These are phyloP conservation scores for Cottoperca gobio DNA, from an alignment of 2,797 vertebrate genomes.

Conservation along the genomic window DNA sequence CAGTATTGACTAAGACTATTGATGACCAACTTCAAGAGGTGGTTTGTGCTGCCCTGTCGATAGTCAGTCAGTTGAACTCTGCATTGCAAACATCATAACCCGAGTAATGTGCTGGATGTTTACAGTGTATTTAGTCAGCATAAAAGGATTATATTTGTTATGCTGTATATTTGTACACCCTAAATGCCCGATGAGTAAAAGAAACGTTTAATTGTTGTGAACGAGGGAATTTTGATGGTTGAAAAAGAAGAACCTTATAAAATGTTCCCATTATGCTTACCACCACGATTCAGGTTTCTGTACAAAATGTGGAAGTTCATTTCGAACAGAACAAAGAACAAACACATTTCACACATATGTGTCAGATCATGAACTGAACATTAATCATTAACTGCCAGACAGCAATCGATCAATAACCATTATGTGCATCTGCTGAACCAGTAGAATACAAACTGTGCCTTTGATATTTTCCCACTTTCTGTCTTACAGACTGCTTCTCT, in stretches of 20 bases:
- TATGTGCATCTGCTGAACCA: slow-evolving; percentile 15
- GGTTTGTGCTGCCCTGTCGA: not conserved
- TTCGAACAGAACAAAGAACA: not conserved
- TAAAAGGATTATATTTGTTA: not conserved
- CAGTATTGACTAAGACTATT: not conserved
- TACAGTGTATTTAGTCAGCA: not conserved
- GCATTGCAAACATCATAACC: not conserved
- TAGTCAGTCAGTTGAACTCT: not conserved
- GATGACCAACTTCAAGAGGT: not conserved
- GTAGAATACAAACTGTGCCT: not conserved
- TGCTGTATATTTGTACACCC: not conserved
- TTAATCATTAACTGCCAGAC: slow-evolving; percentile 42
- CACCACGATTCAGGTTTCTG: not conserved
- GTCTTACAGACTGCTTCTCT: not conserved
- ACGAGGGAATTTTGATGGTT: not conserved
- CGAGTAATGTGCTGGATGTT: not conserved
- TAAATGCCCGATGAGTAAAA: no score
- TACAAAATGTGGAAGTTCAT: slow-evolving; percentile 1
- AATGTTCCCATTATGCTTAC: not conserved
- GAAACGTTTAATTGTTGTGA: not conserved
- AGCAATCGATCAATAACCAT: slow-evolving; percentile 29
- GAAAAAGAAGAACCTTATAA: not conserved
- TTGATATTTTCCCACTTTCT: not conserved
- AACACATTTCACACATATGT: not conserved
- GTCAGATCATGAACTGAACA: slow-evolving; percentile 1